Evolutionary conservation across 2,113 vertebrate species (phyloP), one percentile per base, ranked within the genome.

Genomic region (Rhinolophus sinicus): DNA sequence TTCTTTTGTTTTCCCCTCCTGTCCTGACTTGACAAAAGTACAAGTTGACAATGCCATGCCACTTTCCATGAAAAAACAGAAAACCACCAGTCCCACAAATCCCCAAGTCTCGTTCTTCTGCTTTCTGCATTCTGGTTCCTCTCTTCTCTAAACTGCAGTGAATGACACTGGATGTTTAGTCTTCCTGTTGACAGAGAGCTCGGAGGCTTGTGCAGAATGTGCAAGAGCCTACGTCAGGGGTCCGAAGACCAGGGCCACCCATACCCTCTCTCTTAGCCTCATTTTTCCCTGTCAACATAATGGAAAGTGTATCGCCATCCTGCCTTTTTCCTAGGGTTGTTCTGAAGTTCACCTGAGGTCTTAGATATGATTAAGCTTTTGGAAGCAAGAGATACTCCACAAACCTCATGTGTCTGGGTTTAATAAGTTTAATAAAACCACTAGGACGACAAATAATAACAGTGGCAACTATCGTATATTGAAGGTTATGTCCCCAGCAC

Each of bases 401-500:
- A 81, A 76, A n/a, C 15, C 62, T 38, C 62, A 33, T 28, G 15
- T 15, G 15, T 19, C 73, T 58, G 72, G 35, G 44, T 40, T 88
- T 76, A 38, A 3, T 6, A 47, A 67, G 35, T 81, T 58, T 60
- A 78, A 22, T 54, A 67, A 56, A 67, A 35, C 38, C 47, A 15
- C 60, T 24, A 0, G 7, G 14, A 40, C 8, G 35, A 62, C 47
- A 52, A 70, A 50, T 33, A 33, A 2, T 30, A 13, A 65, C 9
- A 6, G 40, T 4, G n/a, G 67, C n/a, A 19, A n/a, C 8, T 14
- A 15, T 4, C 3, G 8, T 8, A 0, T 10, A 5, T 38, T 21
- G 62, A 65, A 13, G 0, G 1, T 44, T 6, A 44, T 3, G 50
- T 19, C 47, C 56, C 35, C 19, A 35, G 30, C 12, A 1, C 2